Percentiles rank a stretch among this genome's conserved stretches.
Evolutionary conservation across 2,888 invertebrate genomes (phyloP).

Genomic region (Eupithecia tripunctaria): DNA sequence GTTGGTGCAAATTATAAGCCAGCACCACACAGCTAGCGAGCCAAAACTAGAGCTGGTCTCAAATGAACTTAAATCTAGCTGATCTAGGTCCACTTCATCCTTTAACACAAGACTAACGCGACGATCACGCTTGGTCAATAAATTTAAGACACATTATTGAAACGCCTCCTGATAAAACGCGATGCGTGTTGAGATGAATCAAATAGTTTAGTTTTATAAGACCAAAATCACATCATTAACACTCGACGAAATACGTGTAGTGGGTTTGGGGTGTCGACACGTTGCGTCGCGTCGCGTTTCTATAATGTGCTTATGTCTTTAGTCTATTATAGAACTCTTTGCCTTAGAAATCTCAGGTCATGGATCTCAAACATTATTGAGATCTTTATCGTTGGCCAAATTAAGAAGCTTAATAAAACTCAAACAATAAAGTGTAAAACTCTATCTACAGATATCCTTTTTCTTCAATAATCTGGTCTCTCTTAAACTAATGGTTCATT

Average conservation of each 20-base stretch:
- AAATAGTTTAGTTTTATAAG: too few relatives aligned
- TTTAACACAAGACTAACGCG: not conserved
- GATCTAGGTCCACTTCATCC: not conserved
- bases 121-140: not conserved
- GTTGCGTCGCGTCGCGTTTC: too few relatives aligned
- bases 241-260: too few relatives aligned
- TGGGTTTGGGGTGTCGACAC: too few relatives aligned
- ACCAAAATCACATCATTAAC: too few relatives aligned
- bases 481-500: slow-evolving; percentile 38
- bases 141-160: not conserved
- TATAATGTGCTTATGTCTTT: not conserved
- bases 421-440: slow-evolving; percentile 6
- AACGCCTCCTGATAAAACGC: too few relatives aligned
- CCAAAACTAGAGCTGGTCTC: too few relatives aligned
- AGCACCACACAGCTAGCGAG: too few relatives aligned
- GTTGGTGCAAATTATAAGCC: too few relatives aligned
- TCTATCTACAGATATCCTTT: slow-evolving; percentile 16
- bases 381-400: not conserved
- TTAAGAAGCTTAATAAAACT: not conserved
- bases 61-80: too few relatives aligned
- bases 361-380: not conserved
- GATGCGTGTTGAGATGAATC: too few relatives aligned
- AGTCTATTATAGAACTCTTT: not conserved
- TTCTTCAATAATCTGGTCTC: slow-evolving; percentile 29
- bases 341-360: not conserved